Percentiles rank a stretch among this genome's conserved stretches.
phyloP scores from a whole-genome alignment of 2,113 vertebrate species.

The Nycticryphes semicollaris region DNA sequence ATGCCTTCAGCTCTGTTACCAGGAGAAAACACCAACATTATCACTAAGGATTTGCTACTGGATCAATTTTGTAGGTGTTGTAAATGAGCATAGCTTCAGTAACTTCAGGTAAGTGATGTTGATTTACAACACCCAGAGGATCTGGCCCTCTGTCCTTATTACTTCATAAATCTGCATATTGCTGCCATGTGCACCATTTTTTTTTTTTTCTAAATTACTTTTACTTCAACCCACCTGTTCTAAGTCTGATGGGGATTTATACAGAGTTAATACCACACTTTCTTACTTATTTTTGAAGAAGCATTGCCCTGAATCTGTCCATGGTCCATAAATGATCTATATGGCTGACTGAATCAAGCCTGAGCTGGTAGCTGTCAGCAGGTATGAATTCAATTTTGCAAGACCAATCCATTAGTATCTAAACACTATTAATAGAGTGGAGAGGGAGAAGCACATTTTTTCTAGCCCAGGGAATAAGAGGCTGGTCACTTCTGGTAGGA shows the following conservation, averaged over 20 bases:
- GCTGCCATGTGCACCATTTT: constrained; percentile 1
- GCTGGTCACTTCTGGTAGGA: not conserved
- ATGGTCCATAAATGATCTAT: constrained; percentile 37
- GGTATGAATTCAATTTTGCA: constrained; percentile 43
- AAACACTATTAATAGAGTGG: constrained; percentile 44
- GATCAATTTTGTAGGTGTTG: not conserved
- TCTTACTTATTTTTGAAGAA: constrained; percentile 33
- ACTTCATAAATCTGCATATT: constrained; percentile 59
- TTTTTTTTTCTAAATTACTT: constrained; percentile 24
- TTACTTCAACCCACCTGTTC: not conserved
- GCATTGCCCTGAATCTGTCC: constrained; percentile 19
- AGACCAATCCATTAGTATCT: constrained; percentile 34
- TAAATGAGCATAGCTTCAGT: constrained; percentile 29
- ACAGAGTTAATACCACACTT: constrained; percentile 13
- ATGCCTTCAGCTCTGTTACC: not conserved
- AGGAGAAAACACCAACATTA: constrained; percentile 11
- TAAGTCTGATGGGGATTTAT: constrained; percentile 7
- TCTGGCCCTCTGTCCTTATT: constrained; percentile 21
- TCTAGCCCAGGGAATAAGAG: not conserved
- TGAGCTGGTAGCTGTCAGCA: constrained; percentile 10
- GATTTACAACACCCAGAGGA: constrained; percentile 9
- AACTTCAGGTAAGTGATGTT: constrained; percentile 16
- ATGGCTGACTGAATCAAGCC: constrained; percentile 8
- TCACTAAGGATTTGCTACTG: constrained; percentile 8
- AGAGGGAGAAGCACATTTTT: constrained; percentile 17